A percentile compares a stretch with the other conserved stretches of the same genome.
These are phyloP conservation scores for Holacanthella duospinosa DNA, from an alignment of 2,888 invertebrate species.

Conservation along the genomic window DNA sequence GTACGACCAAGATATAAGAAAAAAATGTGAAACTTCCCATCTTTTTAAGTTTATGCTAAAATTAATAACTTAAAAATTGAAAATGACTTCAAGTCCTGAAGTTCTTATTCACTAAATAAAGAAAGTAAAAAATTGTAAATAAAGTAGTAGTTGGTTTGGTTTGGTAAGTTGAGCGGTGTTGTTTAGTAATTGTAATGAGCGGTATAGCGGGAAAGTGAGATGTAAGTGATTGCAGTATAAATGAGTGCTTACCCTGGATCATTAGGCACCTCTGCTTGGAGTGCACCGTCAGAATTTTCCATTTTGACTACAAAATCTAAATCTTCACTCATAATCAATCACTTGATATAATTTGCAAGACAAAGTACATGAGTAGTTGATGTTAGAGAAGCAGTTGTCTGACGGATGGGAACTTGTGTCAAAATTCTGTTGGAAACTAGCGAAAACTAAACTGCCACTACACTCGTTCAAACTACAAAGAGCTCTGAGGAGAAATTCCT, in stretches of 20 bases:
- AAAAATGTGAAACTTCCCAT: no score
- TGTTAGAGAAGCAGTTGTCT: no score
- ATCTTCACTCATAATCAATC: constrained; percentile 36
- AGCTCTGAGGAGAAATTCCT: constrained; percentile 33
- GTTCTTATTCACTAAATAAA: no score
- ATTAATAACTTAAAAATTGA: constrained; percentile 45
- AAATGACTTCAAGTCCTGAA: background rate
- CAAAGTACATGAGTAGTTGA: constrained; percentile 11
- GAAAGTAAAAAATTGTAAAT: no score
- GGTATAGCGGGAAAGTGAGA: background rate
- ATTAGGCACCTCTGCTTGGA: constrained; percentile 84
- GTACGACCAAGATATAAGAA: no score
- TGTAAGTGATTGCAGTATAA: background rate
- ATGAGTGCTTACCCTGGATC: constrained; percentile 68
- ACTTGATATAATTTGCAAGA: no score
- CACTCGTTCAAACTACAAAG: constrained; percentile 37
- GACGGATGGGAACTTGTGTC: no score
- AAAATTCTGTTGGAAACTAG: no score
- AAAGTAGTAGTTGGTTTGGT: no score
- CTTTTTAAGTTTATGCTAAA: constrained; percentile 45
- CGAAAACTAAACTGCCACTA: constrained; percentile 37
- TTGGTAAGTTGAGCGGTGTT: no score
- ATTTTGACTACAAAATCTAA: constrained; percentile 38
- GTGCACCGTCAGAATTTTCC: constrained; percentile 49
- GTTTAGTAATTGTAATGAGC: no score